These are phyloP conservation scores for Triplophysa yarkandensis DNA, from an alignment of 2,797 vertebrate genomes.

Conservation along the genomic window DNA sequence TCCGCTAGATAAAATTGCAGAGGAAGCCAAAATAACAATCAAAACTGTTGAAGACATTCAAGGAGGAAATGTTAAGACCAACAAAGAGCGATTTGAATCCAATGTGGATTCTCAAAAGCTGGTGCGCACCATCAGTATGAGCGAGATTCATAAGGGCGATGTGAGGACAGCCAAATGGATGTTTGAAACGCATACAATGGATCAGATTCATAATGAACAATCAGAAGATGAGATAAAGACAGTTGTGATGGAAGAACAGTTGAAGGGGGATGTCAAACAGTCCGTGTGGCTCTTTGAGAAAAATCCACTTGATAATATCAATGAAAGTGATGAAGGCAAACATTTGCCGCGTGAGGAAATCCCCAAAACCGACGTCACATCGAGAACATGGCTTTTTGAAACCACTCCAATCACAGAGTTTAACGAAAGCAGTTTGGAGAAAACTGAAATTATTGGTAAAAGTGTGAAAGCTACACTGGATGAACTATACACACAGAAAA, in stretches of 20 bases:
- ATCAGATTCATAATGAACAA: slow-evolving; percentile 84
- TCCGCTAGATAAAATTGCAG: slow-evolving; percentile 85
- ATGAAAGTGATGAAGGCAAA: slow-evolving; percentile 74
- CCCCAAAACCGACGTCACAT: slow-evolving; percentile 86
- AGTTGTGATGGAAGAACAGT: slow-evolving; percentile 83
- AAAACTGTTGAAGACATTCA: slow-evolving; percentile 81
- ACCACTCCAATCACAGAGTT: slow-evolving; percentile 88
- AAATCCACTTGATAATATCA: slow-evolving; percentile 85
- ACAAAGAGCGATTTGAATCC: slow-evolving; percentile 84
- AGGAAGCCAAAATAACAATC: slow-evolving; percentile 72
- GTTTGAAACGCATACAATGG: slow-evolving; percentile 89
- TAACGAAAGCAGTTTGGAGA: slow-evolving; percentile 80
- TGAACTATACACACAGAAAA: slow-evolving; percentile 85
- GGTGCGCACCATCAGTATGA: slow-evolving; percentile 85
- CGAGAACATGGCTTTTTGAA: slow-evolving; percentile 92
- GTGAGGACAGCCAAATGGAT: slow-evolving; percentile 90
- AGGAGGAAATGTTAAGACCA: slow-evolving; percentile 84
- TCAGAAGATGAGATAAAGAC: slow-evolving; percentile 82
- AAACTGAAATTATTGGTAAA: slow-evolving; percentile 86
- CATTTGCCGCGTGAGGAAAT: slow-evolving; percentile 76
- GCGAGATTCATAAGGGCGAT: slow-evolving; percentile 88
- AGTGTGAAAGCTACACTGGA: slow-evolving; percentile 88
- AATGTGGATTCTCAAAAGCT: slow-evolving; percentile 69
- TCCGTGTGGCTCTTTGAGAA: slow-evolving; percentile 95
- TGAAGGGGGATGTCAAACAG: slow-evolving; percentile 86